Conservation (phyloP, 2,113 vertebrate genomes). For the Bolborhynchus lineola region DNA sequence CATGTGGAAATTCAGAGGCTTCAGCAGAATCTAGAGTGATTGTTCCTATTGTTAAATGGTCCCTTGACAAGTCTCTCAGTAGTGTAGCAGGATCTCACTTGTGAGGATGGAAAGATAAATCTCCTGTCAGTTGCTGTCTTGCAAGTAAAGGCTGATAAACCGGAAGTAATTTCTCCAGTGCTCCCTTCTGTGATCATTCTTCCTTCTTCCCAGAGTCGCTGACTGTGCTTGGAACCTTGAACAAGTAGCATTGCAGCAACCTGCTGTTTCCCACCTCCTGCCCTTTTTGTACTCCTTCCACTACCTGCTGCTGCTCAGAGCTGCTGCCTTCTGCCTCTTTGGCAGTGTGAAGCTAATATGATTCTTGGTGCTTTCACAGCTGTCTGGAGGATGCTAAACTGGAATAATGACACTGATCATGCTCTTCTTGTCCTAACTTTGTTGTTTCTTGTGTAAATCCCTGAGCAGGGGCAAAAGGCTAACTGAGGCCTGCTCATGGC, state of each 20-base stretch:
- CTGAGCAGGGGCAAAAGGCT: background rate
- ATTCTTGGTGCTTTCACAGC: background rate
- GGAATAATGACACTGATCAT: background rate
- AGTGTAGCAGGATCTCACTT: background rate
- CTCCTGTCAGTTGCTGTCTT: background rate
- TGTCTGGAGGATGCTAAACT: background rate
- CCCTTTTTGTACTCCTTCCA: background rate
- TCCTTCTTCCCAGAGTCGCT: background rate
- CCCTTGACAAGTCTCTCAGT: background rate
- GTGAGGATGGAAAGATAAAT: background rate
- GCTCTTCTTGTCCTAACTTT: background rate
- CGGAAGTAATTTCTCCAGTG: background rate
- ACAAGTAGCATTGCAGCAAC: accelerated
- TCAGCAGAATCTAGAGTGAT: background rate
- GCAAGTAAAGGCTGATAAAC: background rate
- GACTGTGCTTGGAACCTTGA: background rate
- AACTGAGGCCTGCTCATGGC: background rate
- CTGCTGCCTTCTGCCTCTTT: background rate
- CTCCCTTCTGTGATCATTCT: background rate
- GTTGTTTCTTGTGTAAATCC: background rate
- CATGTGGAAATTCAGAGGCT: background rate
- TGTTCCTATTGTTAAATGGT: background rate
- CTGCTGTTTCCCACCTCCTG: accelerated
- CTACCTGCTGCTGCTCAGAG: background rate
- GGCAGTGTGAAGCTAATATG: background rate